Evolutionary conservation across 2,888 invertebrate species (phyloP), one percentile per base, ranked within the genome.

Genomic region (Sclerodermus sp.): DNA sequence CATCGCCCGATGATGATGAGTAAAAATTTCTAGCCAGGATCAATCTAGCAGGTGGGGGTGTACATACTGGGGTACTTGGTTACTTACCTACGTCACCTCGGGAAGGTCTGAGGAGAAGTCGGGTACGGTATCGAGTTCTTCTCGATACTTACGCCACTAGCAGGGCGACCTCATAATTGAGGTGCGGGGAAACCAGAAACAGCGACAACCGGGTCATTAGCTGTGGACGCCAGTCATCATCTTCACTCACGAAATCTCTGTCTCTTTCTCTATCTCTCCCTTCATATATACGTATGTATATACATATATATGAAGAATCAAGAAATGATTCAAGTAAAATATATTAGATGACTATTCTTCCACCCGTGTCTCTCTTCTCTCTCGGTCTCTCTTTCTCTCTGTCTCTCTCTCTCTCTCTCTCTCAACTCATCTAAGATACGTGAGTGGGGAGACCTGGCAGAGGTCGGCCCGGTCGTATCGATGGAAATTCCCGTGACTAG

Each of bases 401-500:
- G 5, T 34, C 34, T 34, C 12, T 13, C 34, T 34, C 14, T 23
- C 23, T 23, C 23, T 23, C 23, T 23, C 23, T 14, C 6, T 10
- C 13, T 23, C 15, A 18, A 14, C 14, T 34, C 13, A 23, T 38
- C 3, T 8, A 8, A 23, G 14, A 14, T 3, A 39, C n/a, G 16
- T 15, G 6, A 18, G 23, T 37, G 15, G 30, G 41, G 45, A 41
- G 47, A 17, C 45, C 53, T 55, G 55, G 61, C 59, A 51, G 66
- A 68, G 61, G 66, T 62, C 45, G 60, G 45, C 36, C 51, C 49
- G 60, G 57, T 56, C 55, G 45, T 48, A 45, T 49, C 64, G 66
- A 62, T 68, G 68, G 62, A 66, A 68, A 61, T 61, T 60, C 58
- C 55, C 60, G 63, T 51, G 66, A 66, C 64, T 67, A 39, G 60